A percentile compares a stretch with the other conserved stretches of the same genome.
Conservation (phyloP, 1,140 invertebrate species). For the Drosophila busckii region DNA sequence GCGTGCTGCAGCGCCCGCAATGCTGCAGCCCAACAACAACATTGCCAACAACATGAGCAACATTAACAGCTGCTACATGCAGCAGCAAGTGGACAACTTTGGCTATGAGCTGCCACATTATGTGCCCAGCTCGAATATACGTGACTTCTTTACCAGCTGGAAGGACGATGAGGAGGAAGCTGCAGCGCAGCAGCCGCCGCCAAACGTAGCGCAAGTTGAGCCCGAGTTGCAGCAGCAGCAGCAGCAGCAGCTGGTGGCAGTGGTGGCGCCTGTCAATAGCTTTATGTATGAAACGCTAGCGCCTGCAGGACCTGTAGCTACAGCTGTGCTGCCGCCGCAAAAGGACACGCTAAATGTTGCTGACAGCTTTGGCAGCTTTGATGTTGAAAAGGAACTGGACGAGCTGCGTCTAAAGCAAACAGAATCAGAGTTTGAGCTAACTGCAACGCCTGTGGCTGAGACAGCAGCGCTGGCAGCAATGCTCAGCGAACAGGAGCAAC, state of each 20-base stretch:
- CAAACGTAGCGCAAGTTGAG: not conserved
- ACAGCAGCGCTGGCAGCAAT: constrained; percentile 47
- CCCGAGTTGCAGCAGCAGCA: constrained; percentile 1
- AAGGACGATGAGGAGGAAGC: constrained; percentile 76
- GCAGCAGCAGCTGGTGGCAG: constrained; percentile 45
- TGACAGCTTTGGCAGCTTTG: constrained; percentile 72
- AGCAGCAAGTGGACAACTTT: constrained; percentile 49
- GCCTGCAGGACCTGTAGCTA: constrained; percentile 39
- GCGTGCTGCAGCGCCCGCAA: constrained; percentile 15
- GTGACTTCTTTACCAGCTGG: constrained; percentile 75
- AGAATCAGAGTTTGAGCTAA: not conserved
- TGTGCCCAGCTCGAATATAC: constrained; percentile 43
- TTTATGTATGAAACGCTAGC: constrained; percentile 61
- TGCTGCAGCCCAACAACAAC: no score
- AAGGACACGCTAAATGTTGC: constrained; percentile 54
- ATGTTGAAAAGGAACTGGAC: constrained; percentile 74
- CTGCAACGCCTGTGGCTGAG: constrained; percentile 15
- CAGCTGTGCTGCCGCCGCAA: constrained; percentile 42
- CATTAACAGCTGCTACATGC: constrained; percentile 38
- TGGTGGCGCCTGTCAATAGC: constrained; percentile 39
- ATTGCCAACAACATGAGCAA: no score
- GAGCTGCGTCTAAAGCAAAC: constrained; percentile 58
- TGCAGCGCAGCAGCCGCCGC: not conserved
- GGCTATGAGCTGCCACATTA: constrained; percentile 44
- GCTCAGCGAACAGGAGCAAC: constrained; percentile 21